Conservation (phyloP, 2,797 vertebrate species). For the Sylvia borin region DNA sequence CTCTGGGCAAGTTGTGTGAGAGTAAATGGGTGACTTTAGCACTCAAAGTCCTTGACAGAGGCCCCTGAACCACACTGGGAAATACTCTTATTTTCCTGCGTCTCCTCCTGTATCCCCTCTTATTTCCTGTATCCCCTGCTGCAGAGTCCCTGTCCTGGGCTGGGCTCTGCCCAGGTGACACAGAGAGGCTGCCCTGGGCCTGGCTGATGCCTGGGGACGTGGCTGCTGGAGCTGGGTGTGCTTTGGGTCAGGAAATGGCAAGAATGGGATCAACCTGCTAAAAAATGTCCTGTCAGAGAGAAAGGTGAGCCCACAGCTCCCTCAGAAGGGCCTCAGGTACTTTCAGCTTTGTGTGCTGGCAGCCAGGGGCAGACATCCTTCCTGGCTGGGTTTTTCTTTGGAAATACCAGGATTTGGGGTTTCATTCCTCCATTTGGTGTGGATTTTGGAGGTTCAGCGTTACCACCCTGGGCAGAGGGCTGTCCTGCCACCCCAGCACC, state of each 20-base stretch:
- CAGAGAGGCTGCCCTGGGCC: not conserved
- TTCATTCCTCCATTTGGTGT: not conserved
- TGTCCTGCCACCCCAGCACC: not conserved
- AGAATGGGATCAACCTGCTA: not conserved
- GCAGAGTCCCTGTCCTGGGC: not conserved
- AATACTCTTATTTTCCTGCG: not conserved
- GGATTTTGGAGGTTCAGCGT: accelerated
- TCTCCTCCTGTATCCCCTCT: not conserved
- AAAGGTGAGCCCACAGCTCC: not conserved
- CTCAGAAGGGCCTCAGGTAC: not conserved
- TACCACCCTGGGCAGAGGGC: not conserved
- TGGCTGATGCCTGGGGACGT: not conserved
- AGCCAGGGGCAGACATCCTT: not conserved
- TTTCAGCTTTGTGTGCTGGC: not conserved
- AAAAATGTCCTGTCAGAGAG: not conserved
- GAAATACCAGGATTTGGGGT: not conserved
- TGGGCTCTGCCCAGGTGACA: not conserved
- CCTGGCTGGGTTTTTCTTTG: not conserved
- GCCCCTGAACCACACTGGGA: not conserved
- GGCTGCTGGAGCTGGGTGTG: not conserved
- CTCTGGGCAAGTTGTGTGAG: not conserved
- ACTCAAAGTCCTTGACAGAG: not conserved
- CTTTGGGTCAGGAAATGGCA: not conserved
- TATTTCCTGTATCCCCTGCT: not conserved
- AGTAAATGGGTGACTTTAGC: not conserved